Evolutionary conservation across 1,140 invertebrate species (phyloP).

Genomic region (Atta texana): DNA sequence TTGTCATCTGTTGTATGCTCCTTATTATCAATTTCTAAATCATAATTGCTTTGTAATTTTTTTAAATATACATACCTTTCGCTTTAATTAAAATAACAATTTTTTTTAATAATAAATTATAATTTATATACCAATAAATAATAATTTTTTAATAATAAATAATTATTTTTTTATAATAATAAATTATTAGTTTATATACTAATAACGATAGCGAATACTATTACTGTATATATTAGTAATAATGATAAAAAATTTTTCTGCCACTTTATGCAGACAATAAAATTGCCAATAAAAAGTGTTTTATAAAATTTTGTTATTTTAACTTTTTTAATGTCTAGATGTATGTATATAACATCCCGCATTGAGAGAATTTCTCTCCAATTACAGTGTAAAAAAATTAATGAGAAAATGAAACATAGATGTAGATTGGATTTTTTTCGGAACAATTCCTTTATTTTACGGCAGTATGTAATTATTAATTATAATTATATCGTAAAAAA

Average conservation of each 20-base stretch:
- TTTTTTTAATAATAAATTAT: too few relatives aligned
- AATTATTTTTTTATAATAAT: too few relatives aligned
- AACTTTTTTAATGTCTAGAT: neutral
- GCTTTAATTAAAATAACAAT: neutral
- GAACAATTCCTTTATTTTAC: conserved; percentile 31
- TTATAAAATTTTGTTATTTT: neutral
- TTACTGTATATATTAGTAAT: neutral
- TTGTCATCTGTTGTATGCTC: neutral
- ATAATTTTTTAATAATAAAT: too few relatives aligned
- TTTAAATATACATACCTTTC: neutral
- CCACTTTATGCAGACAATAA: neutral
- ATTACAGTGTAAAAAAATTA: conserved; percentile 61
- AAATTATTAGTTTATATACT: neutral
- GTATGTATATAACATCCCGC: neutral
- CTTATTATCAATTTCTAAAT: neutral
- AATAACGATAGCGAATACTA: neutral
- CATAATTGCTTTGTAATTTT: neutral
- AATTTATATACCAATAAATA: too few relatives aligned
- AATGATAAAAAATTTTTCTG: neutral
- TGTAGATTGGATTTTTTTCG: conserved; percentile 45
- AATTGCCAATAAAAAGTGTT: conserved; percentile 24
- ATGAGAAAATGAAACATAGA: conserved; percentile 38
- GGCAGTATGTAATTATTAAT: conserved; percentile 65
- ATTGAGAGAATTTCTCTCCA: conserved; percentile 2
- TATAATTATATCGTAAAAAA: conserved; percentile 62